Conservation (phyloP, 2,888 invertebrate genomes). For the Lysandra coridon region DNA sequence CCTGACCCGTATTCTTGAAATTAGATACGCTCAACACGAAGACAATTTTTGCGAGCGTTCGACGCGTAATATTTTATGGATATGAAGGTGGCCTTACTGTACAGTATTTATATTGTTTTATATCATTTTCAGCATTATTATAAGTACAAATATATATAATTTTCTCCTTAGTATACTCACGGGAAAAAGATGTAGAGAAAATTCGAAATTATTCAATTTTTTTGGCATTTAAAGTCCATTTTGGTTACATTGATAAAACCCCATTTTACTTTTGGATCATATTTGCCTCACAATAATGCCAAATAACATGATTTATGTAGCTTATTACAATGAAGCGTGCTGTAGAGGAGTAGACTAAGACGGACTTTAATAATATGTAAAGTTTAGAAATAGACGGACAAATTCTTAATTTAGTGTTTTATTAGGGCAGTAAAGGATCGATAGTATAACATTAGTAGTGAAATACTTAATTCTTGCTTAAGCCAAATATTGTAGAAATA, state of each 20-base stretch:
- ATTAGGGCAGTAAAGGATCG: conserved; percentile 17
- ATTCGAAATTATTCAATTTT: not conserved
- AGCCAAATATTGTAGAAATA: not conserved
- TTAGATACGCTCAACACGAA: too few species aligned
- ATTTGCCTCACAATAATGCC: conserved; percentile 2
- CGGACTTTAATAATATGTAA: conserved; percentile 25
- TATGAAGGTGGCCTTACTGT: not conserved
- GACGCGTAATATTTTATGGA: too few species aligned
- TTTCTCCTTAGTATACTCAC: not conserved
- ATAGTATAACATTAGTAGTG: not conserved
- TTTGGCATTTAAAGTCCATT: not conserved
- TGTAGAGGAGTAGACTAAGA: conserved; percentile 5
- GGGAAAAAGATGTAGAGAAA: not conserved
- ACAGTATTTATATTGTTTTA: not conserved
- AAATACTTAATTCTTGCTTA: not conserved
- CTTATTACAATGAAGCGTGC: not conserved
- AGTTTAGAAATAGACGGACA: conserved; percentile 32
- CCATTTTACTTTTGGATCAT: not conserved
- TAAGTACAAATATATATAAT: not conserved
- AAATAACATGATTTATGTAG: not conserved
- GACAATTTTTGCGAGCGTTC: too few species aligned
- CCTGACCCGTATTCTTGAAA: too few species aligned
- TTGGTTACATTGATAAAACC: not conserved
- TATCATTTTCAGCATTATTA: not conserved
- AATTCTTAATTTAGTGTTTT: conserved; percentile 29